Percentiles rank a stretch among this genome's conserved stretches.
phyloP scores from a whole-genome alignment of 37 sponge, comb jelly and placozoan species.

The Beroe ovata region DNA sequence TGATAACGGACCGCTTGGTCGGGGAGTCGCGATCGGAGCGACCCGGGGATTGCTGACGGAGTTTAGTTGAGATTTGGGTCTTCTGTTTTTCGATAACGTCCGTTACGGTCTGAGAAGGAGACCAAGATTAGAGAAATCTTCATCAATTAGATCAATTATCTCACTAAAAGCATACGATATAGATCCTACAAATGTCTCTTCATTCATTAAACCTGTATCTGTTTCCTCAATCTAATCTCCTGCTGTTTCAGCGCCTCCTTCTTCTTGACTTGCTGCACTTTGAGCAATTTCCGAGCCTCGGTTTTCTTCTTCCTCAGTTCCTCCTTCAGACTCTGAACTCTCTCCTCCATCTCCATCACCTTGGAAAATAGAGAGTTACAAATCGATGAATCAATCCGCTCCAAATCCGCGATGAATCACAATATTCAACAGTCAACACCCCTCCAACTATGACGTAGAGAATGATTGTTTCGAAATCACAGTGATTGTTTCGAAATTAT shows the following conservation, averaged over 20 bases:
- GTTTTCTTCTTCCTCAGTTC: constrained; percentile 27
- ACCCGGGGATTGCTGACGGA: constrained; percentile 15
- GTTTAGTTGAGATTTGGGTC: constrained; percentile 42
- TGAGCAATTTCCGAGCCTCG: constrained; percentile 38
- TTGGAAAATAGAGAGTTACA: too few relatives aligned
- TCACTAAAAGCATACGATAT: too few relatives aligned
- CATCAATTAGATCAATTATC: too few relatives aligned
- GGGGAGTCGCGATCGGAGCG: constrained; percentile 29
- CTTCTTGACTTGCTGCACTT: constrained; percentile 43
- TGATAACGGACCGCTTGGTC: not conserved
- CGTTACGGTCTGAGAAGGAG: constrained; percentile 61
- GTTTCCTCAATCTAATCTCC: constrained; percentile 24
- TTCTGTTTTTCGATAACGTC: constrained; percentile 62
- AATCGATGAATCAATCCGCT: too few relatives aligned
- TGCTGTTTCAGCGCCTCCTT: constrained; percentile 48
- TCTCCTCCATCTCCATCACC: constrained; percentile 36
- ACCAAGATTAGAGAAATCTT: too few relatives aligned
- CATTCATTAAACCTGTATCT: constrained; percentile 61
- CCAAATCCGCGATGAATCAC: too few relatives aligned
- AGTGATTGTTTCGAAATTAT: too few relatives aligned
- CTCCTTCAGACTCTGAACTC: constrained; percentile 30
- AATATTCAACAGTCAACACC: too few relatives aligned
- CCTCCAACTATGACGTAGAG: too few relatives aligned
- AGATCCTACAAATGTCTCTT: too few relatives aligned
- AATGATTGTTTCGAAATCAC: too few relatives aligned